phyloP scores from a whole-genome alignment of 1,140 invertebrate genomes.

The Drosophila dunni region DNA sequence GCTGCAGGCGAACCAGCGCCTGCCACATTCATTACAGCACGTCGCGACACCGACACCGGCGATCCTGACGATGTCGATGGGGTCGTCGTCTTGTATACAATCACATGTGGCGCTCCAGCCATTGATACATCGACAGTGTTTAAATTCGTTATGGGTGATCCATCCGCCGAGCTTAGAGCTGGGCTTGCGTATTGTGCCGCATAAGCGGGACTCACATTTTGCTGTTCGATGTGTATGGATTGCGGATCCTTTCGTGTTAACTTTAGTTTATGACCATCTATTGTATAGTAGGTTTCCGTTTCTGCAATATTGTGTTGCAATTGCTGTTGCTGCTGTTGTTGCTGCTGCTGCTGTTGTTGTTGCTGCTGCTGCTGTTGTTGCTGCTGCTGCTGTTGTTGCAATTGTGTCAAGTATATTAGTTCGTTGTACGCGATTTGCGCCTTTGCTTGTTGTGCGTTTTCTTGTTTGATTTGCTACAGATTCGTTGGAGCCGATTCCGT shows the following conservation, averaged over 20 bases:
- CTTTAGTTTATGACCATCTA: slow-evolving; percentile 73
- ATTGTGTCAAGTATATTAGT: slow-evolving; percentile 78
- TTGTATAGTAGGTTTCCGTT: slow-evolving; percentile 67
- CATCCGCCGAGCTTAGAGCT: slow-evolving; percentile 74
- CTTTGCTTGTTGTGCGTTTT: slow-evolving; percentile 71
- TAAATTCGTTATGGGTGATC: slow-evolving; percentile 79
- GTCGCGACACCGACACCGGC: slow-evolving; percentile 67
- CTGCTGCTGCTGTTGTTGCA: slow-evolving; percentile 77
- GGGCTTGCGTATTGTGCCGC: slow-evolving; percentile 76
- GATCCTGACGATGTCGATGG: slow-evolving; percentile 40
- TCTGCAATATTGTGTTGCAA: slow-evolving; percentile 43
- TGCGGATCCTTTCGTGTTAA: slow-evolving; percentile 70
- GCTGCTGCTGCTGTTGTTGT: slow-evolving; percentile 65
- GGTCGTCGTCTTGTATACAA: slow-evolving; percentile 77
- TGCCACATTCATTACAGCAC: slow-evolving; percentile 67
- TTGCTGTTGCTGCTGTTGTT: slow-evolving; percentile 58
- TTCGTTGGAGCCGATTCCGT: slow-evolving; percentile 32
- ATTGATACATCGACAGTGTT: slow-evolving; percentile 56
- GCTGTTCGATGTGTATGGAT: slow-evolving; percentile 66
- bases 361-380: slow-evolving; percentile 74
- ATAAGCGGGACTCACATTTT: slow-evolving; percentile 74
- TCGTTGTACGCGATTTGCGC: slow-evolving; percentile 81
- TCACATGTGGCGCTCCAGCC: slow-evolving; percentile 72
- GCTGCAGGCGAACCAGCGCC: slow-evolving; percentile 79
- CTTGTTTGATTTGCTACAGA: slow-evolving; percentile 82